Evolutionary conservation across 53 echinoderm and acorn worm genomes (phyloP).

Genomic region (Actinopyga echinites): DNA sequence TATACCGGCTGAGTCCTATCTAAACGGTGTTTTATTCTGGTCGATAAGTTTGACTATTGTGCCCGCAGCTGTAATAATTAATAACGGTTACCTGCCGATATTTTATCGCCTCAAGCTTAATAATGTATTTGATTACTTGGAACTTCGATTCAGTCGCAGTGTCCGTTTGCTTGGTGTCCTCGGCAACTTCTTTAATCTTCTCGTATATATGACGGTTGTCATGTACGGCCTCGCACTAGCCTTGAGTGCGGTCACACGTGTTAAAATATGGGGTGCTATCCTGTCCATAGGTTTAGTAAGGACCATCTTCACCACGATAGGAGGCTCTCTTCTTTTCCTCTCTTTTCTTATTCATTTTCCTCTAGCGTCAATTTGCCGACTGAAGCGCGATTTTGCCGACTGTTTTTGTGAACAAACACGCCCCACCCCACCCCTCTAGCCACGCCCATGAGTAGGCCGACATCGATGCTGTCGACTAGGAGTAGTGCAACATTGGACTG

Average conservation of each 20-base stretch:
- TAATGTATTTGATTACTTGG: slow-evolving; percentile 34
- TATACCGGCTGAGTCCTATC: slow-evolving; percentile 40
- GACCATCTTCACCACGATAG: slow-evolving; percentile 36
- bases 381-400: too few relatives aligned
- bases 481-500: too few relatives aligned
- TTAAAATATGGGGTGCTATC: slow-evolving; percentile 38
- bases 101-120: slow-evolving; percentile 21
- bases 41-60: slow-evolving; percentile 15
- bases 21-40: slow-evolving; percentile 39
- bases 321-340: too few relatives aligned
- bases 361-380: too few relatives aligned
- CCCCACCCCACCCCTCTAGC: too few relatives aligned
- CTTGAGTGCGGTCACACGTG: slow-evolving; percentile 35
- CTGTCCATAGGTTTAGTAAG: slow-evolving; percentile 39
- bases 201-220: slow-evolving; percentile 32
- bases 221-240: slow-evolving; percentile 39
- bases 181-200: slow-evolving; percentile 21
- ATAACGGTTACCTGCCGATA: slow-evolving; percentile 39
- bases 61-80: slow-evolving; percentile 28
- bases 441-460: too few relatives aligned
- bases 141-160: slow-evolving; percentile 15
- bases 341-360: too few relatives aligned
- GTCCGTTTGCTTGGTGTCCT: slow-evolving; percentile 40
- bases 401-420: too few relatives aligned
- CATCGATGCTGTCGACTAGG: too few relatives aligned